A percentile compares a stretch with the other conserved stretches of the same genome.
Conservation (phyloP, 1,140 invertebrate species). For the Drosophila teissieri region DNA sequence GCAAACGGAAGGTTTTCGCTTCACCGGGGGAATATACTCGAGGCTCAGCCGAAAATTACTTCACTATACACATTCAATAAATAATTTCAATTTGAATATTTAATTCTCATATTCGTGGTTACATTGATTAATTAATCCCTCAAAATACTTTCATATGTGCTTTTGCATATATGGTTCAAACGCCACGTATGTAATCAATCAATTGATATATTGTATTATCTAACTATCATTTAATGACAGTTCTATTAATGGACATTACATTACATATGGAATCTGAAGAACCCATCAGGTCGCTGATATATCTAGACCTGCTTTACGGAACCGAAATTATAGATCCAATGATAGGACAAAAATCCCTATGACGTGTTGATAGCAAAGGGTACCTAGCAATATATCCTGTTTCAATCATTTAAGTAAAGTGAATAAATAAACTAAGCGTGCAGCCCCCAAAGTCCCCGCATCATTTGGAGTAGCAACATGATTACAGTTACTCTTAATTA, state of each 20-base stretch:
- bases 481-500: conserved; percentile 56
- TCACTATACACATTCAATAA: too few species aligned
- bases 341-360: background rate
- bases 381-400: too few species aligned
- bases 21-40: conserved; percentile 18
- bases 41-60: background rate
- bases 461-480: conserved; percentile 43
- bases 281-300: too few species aligned
- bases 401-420: background rate
- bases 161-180: too few species aligned
- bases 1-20: conserved; percentile 20
- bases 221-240: background rate
- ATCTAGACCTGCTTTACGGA: too few species aligned
- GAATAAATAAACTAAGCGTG: background rate
- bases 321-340: background rate
- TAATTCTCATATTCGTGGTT: too few species aligned
- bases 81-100: background rate
- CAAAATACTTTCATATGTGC: too few species aligned
- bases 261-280: background rate
- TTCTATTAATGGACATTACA: conserved; percentile 5
- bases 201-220: too few species aligned
- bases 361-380: background rate
- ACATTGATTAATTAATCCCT: too few species aligned
- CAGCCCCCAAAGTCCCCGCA: background rate
- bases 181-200: too few species aligned